These are phyloP conservation scores for Dendronephthya gigantea DNA, from an alignment of 64 coral and sea anemone species.

Conservation along the genomic window DNA sequence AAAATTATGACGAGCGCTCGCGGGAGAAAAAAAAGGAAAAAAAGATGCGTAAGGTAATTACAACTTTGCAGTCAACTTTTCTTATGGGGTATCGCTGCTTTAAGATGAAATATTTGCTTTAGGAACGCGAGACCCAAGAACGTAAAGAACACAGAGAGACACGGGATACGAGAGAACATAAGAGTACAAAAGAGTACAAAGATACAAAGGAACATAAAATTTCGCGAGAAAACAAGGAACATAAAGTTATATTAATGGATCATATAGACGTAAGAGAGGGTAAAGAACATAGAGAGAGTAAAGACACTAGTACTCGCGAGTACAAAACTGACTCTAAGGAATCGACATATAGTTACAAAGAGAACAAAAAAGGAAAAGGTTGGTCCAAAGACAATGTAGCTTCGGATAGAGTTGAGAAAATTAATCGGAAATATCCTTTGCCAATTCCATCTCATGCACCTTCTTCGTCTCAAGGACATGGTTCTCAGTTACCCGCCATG, in stretches of 20 bases:
- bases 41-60: neutral
- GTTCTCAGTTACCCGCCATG: neutral
- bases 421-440: neutral
- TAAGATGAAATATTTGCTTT: neutral
- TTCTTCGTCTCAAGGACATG: neutral
- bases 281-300: neutral
- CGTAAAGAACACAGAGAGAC: neutral
- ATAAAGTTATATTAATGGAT: neutral
- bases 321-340: neutral
- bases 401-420: neutral
- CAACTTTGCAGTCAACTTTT: neutral
- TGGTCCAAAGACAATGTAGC: neutral
- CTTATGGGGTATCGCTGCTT: neutral
- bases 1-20: slow-evolving; percentile 21
- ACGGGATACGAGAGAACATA: neutral
- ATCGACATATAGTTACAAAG: neutral
- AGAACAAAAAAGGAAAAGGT: neutral
- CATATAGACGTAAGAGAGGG: neutral
- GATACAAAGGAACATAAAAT: neutral
- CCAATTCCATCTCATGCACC: neutral
- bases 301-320: neutral
- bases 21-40: neutral
- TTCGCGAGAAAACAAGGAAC: neutral
- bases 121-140: neutral
- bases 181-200: neutral